These are phyloP conservation scores for Stercorarius parasiticus DNA, from an alignment of 2,113 vertebrate genomes.

Conservation along the genomic window DNA sequence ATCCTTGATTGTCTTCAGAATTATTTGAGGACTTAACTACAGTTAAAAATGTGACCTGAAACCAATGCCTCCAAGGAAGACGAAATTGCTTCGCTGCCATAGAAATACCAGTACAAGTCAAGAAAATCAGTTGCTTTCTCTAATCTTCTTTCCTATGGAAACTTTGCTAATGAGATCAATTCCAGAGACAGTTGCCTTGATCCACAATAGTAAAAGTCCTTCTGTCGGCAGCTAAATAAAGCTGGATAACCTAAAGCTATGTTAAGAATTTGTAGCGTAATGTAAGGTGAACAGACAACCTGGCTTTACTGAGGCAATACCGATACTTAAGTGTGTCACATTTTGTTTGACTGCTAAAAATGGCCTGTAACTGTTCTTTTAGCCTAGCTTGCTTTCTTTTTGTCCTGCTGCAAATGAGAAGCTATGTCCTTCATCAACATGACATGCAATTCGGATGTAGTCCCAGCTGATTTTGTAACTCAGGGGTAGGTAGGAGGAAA, in stretches of 20 bases:
- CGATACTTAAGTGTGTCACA: slow-evolving; percentile 14
- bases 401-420: neutral
- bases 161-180: slow-evolving; percentile 72
- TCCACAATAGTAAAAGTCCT: slow-evolving; percentile 58
- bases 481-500: neutral
- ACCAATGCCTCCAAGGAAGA: slow-evolving; percentile 59
- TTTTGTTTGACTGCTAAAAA: slow-evolving; percentile 61
- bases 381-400: neutral
- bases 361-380: slow-evolving; percentile 61
- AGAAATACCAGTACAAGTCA: slow-evolving; percentile 60
- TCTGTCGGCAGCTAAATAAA: slow-evolving; percentile 68
- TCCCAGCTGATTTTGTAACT: neutral
- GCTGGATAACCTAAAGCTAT: slow-evolving; percentile 52
- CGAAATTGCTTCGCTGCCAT: slow-evolving; percentile 3
- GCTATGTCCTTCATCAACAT: neutral
- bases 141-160: slow-evolving; percentile 66
- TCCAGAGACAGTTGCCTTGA: slow-evolving; percentile 64
- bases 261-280: neutral
- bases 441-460: neutral
- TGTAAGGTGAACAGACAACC: slow-evolving; percentile 68
- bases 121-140: slow-evolving; percentile 56
- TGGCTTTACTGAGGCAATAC: slow-evolving; percentile 40
- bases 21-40: slow-evolving; percentile 33
- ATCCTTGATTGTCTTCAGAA: slow-evolving; percentile 41
- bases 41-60: slow-evolving; percentile 63